Evolutionary conservation across 2,888 invertebrate genomes (phyloP).

Genomic region (Drosophila nigricruria): DNA sequence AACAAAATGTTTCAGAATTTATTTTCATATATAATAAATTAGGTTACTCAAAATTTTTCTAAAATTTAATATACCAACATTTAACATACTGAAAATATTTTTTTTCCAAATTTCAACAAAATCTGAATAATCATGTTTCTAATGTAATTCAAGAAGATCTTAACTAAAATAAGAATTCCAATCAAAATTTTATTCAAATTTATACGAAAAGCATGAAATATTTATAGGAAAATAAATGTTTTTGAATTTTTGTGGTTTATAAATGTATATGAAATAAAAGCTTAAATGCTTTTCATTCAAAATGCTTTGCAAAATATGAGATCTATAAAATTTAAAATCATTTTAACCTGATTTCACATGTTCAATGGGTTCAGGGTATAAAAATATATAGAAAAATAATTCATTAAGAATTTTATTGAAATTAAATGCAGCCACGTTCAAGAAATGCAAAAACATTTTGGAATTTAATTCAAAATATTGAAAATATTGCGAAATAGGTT

Average conservation of each 20-base stretch:
- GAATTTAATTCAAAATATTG: slow-evolving; percentile 9
- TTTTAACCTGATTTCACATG: too few species aligned
- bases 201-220: not conserved
- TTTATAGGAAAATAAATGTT: not conserved
- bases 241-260: not conserved
- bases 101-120: not conserved
- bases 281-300: not conserved
- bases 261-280: not conserved
- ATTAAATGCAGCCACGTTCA: slow-evolving; percentile 21
- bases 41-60: not conserved
- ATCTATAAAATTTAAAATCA: too few species aligned
- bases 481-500: not conserved
- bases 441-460: not conserved
- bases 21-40: not conserved
- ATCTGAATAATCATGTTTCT: not conserved
- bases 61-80: not conserved
- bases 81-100: not conserved
- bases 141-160: not conserved
- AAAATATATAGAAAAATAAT: not conserved
- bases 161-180: not conserved
- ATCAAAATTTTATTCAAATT: not conserved
- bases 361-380: too few species aligned
- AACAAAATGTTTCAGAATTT: not conserved
- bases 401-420: not conserved
- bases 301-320: not conserved